Percentiles rank a stretch among this genome's conserved stretches.
Conservation (phyloP, 2,888 invertebrate genomes). For the Tinea pellionella region DNA sequence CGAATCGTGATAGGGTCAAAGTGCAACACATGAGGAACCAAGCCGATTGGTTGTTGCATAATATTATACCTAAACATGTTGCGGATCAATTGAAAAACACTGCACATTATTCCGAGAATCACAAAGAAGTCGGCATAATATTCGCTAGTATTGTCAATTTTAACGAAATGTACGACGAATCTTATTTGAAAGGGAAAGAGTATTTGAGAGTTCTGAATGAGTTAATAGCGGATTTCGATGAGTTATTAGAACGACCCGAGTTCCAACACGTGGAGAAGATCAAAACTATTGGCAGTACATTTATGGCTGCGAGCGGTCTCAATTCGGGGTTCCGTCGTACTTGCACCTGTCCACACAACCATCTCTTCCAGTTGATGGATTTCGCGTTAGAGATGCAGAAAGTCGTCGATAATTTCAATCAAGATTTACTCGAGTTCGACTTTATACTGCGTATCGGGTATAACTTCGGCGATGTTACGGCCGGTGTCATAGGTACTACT, state of each 20-base stretch:
- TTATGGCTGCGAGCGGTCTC: constrained; percentile 97
- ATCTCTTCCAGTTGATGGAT: constrained; percentile 90
- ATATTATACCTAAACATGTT: constrained; percentile 96
- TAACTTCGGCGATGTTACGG: constrained; percentile 95
- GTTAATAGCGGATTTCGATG: constrained; percentile 95
- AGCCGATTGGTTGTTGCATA: constrained; percentile 95
- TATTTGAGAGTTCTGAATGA: constrained; percentile 95
- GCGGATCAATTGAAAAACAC: constrained; percentile 93
- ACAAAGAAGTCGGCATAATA: constrained; percentile 91
- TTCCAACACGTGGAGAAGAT: constrained; percentile 95
- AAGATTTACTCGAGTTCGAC: constrained; percentile 90
- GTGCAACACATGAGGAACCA: constrained; percentile 95
- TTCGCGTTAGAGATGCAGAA: constrained; percentile 93
- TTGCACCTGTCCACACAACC: constrained; percentile 77
- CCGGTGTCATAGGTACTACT: constrained; percentile 95
- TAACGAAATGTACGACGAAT: constrained; percentile 98
- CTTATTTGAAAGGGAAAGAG: constrained; percentile 94
- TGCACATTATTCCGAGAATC: constrained; percentile 94
- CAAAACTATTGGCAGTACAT: constrained; percentile 96
- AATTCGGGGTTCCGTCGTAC: constrained; percentile 82
- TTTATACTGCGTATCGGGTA: constrained; percentile 88
- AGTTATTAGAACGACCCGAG: constrained; percentile 83
- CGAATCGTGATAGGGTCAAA: constrained; percentile 86
- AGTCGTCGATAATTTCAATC: constrained; percentile 88
- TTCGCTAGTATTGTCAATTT: constrained; percentile 98